Conservation (phyloP, 2,888 invertebrate genomes). For the Frankliniella fusca region DNA sequence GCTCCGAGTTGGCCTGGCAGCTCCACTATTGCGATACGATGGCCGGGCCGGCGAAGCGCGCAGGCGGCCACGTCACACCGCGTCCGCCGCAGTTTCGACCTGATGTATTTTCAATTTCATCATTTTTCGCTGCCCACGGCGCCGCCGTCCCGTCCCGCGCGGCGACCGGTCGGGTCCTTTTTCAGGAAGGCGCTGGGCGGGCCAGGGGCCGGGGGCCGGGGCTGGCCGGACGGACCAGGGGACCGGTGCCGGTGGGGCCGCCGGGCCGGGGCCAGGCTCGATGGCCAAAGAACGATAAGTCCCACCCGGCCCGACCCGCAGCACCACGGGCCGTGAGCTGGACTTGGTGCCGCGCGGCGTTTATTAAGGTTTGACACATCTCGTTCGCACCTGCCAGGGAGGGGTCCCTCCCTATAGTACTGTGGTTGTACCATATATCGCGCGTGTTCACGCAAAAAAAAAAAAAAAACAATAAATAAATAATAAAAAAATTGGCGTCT, state of each 20-base stretch:
- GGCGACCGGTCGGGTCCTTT: slow-evolving; percentile 15
- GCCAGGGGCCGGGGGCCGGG: no score
- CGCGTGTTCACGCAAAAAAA: no score
- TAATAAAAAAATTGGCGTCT: no score
- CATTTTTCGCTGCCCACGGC: slow-evolving; percentile 3
- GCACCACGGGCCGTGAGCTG: neutral
- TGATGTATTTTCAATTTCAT: slow-evolving; percentile 17
- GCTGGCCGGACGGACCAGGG: no score
- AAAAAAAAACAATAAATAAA: no score
- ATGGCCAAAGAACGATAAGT: slow-evolving; percentile 1
- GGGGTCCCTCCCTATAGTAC: no score
- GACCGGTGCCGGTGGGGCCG: no score
- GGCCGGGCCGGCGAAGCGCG: neutral
- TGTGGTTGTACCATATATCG: no score
- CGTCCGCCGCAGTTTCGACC: neutral
- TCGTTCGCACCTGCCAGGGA: neutral
- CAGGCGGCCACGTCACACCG: neutral
- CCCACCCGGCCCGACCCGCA: neutral
- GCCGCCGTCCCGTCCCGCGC: neutral
- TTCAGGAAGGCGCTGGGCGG: neutral
- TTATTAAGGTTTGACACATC: no score
- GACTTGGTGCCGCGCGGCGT: neutral
- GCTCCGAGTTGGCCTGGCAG: no score
- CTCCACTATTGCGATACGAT: neutral
- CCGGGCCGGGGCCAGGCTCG: neutral